Evolutionary conservation across 2,113 vertebrate genomes (phyloP), one percentile per base, ranked within the genome.

Genomic region (Galeopterus variegatus): DNA sequence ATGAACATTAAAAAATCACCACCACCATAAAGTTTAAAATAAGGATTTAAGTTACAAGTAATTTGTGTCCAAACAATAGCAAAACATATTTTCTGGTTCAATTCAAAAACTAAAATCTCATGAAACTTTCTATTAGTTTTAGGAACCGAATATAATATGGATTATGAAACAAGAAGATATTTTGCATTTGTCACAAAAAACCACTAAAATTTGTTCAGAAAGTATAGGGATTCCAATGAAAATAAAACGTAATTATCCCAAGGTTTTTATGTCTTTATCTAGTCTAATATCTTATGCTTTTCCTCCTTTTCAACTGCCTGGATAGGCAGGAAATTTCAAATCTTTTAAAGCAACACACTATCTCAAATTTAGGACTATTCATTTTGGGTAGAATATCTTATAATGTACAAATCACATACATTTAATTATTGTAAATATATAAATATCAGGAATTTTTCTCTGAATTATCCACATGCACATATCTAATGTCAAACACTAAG

Each of bases 1-100:
- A 91, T 36, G 17, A 82, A 80, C 7, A 90, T 82, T 94, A 75
- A 97, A 50, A 92, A 97, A 45, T 11, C 96, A 76, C n/a, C 45
- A 94, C 41, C 12, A n/a, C 4, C 5, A 7, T 67, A 72, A 21
- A 67, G 26, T 90, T 58, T 97, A 88, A 86, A 92, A 73, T 45
- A 62, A 87, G 7, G 41, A 86, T 60, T 75, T 84, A 69, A 87
- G 73, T 67, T 72, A 60, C 15, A 95, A 94, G 52, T 24, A 81
- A 92, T 33, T 83, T 95, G n/a, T 79, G 65, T 28, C 19, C 26
- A 86, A 87, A 88, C 5, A 77, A 76, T 23, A 90, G 85, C 45
- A 94, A 80, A 65, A 85, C 5, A 69, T 81, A 4, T 88, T 96
- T 94, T 62, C 41, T 95, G 50, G 36, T 75, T 93, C 48, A 88